Evolutionary conservation across 2,888 invertebrate species (phyloP), one percentile per base, ranked within the genome.

Genomic region (Acanthosoma haemorrhoidale): DNA sequence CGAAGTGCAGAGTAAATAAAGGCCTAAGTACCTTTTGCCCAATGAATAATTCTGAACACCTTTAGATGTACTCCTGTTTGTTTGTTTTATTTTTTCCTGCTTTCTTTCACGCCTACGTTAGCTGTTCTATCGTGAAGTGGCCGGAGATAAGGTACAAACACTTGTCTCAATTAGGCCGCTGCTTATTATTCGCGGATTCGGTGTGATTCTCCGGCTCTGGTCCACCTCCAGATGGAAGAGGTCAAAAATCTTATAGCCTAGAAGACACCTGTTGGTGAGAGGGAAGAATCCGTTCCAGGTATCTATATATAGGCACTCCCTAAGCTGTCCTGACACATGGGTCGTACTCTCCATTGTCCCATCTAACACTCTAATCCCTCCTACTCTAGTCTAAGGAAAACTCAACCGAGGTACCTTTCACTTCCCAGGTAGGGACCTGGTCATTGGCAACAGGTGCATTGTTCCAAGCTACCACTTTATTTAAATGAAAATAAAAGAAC

Each of bases 211-310:
- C 1, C n/a, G n/a, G 51, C n/a, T 51, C 13, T 5, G 11, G 21
- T 9, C 41, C 16, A 8, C 8, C 16, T n/a, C n/a, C n/a, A n/a
- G n/a, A n/a, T n/a, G n/a, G 16, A 2, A 11, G 21, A 25, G 51
- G 51, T 51, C 51, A 51, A 51, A 25, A 51, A 51, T 21, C 51
- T n/a, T 21, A n/a, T 51, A 25, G 21, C 21, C 18, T 13, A 25
- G 51, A n/a, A 51, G n/a, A 29, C 51, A 51, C 51, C 51, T 51
- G 51, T 51, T 43, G 25, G 51, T 51, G n/a, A 51, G 51, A 25
- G 51, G 51, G n/a, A 51, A n/a, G 21, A 2, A n/a, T n/a, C n/a
- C n/a, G n/a, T n/a, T n/a, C n/a, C 51, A 51, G 51, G 51, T 51
- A 51, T 18, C 43, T 21, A 43, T 51, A 25, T 51, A 51, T 51